Evolutionary conservation across 2,888 invertebrate species (phyloP), one percentile per base, ranked within the genome.

Genomic region (Archips crataeganus): DNA sequence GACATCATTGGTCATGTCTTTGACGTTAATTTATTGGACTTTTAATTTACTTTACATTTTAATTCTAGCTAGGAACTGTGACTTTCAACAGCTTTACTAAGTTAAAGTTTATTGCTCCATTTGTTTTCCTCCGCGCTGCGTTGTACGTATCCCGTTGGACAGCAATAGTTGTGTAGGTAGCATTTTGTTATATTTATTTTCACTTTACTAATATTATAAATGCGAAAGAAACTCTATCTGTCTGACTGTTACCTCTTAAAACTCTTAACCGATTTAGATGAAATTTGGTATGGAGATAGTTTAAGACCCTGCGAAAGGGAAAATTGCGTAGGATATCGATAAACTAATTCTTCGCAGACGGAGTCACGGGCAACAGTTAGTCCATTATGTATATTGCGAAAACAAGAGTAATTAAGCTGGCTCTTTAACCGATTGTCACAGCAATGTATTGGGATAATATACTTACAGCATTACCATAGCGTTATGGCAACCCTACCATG

Each of bases 401-500:
- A 36, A n/a, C 4, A 13, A 13, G 11, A 49, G 5, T 49, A n/a
- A 49, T 23, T 23, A n/a, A n/a, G n/a, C 49, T n/a, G 49, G 5
- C n/a, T 13, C 49, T 45, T 45, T n/a, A 49, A 49, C n/a, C n/a
- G 5, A n/a, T 5, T 54, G 15, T 54, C 4, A 15, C 54, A 54
- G 2, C 11, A n/a, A 11, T 59, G 13, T 63, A 71, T 5, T 49
- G 32, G 10, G 3, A 57, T 57, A 8, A 15, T n/a, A 54, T 6
- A 39, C 6, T 6, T 39, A 39, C 39, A 39, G 5, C 6, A 6
- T 4, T 15, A 23, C 23, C 2, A 23, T 23, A 54, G 8, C 61
- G 73, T 65, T 87, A 92, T 61, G 74, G 66, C 87, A 92, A 67
- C 92, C 92, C 91, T 91, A 81, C 45, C 62, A 63, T 75, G 78